Percentiles rank a stretch among this genome's conserved stretches.
phyloP scores from a whole-genome alignment of 2,797 vertebrate species.

The Hypotaenidia philippensis region DNA sequence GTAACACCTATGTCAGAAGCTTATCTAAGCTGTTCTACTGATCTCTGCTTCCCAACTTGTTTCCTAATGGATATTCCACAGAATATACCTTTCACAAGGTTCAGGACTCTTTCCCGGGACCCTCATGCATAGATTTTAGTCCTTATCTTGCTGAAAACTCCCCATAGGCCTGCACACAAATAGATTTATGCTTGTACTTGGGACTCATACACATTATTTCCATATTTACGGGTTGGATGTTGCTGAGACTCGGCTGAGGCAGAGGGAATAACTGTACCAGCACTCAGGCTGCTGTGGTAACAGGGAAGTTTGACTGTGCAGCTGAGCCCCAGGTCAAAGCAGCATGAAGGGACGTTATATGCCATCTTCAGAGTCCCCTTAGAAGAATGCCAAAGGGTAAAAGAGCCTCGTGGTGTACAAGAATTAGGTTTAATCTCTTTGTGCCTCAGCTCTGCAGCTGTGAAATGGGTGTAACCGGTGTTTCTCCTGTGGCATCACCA shows the following conservation, averaged over 20 bases:
- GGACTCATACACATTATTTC: not conserved
- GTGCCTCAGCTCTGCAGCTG: not conserved
- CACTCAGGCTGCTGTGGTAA: not conserved
- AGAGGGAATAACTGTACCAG: fast-evolving
- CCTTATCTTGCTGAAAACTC: not conserved
- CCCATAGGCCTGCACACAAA: not conserved
- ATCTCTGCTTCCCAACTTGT: not conserved
- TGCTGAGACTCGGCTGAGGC: not conserved
- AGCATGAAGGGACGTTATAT: not conserved
- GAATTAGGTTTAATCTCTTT: not conserved
- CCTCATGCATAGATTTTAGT: not conserved
- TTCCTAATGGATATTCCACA: not conserved
- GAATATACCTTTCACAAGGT: not conserved
- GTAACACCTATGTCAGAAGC: slow-evolving; percentile 20
- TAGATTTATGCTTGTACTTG: not conserved
- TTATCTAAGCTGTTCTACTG: not conserved
- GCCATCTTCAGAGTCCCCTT: not conserved
- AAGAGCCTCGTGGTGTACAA: not conserved
- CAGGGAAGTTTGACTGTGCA: not conserved
- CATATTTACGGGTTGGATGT: not conserved
- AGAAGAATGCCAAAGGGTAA: not conserved
- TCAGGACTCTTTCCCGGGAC: not conserved
- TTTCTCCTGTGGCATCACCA: not conserved
- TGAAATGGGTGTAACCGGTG: not conserved
- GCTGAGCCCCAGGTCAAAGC: not conserved